Evolutionary conservation across 2,888 invertebrate genomes (phyloP).

Genomic region (Yponomeuta sedellus): DNA sequence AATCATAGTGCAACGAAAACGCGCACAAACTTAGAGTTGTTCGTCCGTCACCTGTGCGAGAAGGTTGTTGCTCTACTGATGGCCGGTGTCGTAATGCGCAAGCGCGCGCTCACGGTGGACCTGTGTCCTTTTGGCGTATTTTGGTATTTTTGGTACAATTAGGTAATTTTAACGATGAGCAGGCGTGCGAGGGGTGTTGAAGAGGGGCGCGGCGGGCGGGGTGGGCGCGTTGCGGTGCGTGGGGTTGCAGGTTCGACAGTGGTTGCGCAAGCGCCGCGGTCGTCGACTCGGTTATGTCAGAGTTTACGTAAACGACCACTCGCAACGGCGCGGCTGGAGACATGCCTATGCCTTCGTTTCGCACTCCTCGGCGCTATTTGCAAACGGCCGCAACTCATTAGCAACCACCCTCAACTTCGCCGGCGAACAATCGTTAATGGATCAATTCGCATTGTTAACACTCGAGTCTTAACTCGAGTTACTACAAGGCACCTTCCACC

Average conservation of each 20-base stretch:
- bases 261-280: slow-evolving; percentile 73
- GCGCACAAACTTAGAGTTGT: slow-evolving; percentile 22
- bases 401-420: slow-evolving; percentile 32
- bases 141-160: slow-evolving; percentile 63
- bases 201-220: slow-evolving; percentile 43
- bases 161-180: slow-evolving; percentile 47
- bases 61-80: slow-evolving; percentile 64
- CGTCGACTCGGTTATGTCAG: slow-evolving; percentile 76
- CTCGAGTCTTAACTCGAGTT: slow-evolving; percentile 2
- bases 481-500: background rate
- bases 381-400: slow-evolving; percentile 55
- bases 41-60: slow-evolving; percentile 35
- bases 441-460: slow-evolving; percentile 39
- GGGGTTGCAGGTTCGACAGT: slow-evolving; percentile 67
- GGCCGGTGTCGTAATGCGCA: slow-evolving; percentile 55
- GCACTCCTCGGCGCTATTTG: slow-evolving; percentile 68
- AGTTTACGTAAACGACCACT: slow-evolving; percentile 72
- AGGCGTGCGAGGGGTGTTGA: slow-evolving; percentile 32
- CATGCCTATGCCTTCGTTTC: slow-evolving; percentile 34
- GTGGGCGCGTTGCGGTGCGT: slow-evolving; percentile 47
- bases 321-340: slow-evolving; percentile 57
- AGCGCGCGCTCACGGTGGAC: slow-evolving; percentile 38
- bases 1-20: slow-evolving; percentile 4
- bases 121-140: slow-evolving; percentile 69
- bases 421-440: slow-evolving; percentile 26